A percentile compares a stretch with the other conserved stretches of the same genome.
These are phyloP conservation scores for Rotaria socialis DNA, from an alignment of 2,888 invertebrate genomes.

Conservation along the genomic window DNA sequence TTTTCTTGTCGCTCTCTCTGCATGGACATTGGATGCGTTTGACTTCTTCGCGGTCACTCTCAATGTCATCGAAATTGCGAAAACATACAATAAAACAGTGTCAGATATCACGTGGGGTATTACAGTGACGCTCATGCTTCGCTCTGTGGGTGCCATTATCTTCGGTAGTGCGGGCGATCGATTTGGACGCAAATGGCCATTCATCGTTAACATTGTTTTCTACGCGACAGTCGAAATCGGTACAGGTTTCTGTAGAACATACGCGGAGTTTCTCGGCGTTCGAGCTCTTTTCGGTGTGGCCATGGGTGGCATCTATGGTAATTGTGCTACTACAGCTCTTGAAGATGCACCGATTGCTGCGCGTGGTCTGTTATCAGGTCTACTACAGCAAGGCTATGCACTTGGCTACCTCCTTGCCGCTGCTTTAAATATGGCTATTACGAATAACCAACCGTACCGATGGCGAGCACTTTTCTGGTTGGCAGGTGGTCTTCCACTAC, in stretches of 20 bases:
- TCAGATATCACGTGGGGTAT: slow-evolving; percentile 2
- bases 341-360: slow-evolving; percentile 15
- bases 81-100: not conserved
- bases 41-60: not conserved
- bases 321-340: not conserved
- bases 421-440: not conserved
- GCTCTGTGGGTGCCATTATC: not conserved
- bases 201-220: not conserved
- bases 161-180: not conserved
- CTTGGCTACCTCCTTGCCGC: not conserved
- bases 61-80: not conserved
- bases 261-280: not conserved
- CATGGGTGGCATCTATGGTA: slow-evolving; percentile 17
- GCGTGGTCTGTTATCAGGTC: not conserved
- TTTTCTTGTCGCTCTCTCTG: not conserved
- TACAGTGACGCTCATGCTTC: not conserved
- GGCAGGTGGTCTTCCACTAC: not conserved
- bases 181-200: slow-evolving; percentile 33
- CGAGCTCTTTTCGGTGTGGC: not conserved
- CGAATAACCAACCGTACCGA: not conserved
- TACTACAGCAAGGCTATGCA: not conserved
- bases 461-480: slow-evolving; percentile 34
- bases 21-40: not conserved
- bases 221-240: not conserved
- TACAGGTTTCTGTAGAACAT: not conserved